These are phyloP conservation scores for Pseudomyrmex gracilis DNA, from an alignment of 1,140 invertebrate species.

Conservation along the genomic window DNA sequence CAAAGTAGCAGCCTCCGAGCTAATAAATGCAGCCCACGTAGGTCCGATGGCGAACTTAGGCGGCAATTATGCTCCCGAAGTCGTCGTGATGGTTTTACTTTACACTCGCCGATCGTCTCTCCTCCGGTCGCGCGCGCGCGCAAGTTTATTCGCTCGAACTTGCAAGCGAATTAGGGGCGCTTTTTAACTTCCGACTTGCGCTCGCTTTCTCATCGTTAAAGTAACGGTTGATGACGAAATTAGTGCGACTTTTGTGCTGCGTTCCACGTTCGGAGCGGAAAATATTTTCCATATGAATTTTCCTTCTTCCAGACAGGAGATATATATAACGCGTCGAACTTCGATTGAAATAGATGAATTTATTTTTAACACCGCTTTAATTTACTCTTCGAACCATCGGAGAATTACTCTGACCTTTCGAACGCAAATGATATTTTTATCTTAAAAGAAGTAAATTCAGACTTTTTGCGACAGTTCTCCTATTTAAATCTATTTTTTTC, in stretches of 20 bases:
- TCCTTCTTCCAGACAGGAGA: not conserved
- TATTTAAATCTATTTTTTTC: too few species aligned
- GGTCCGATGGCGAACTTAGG: not conserved
- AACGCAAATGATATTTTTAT: not conserved
- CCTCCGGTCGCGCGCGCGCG: not conserved
- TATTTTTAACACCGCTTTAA: conserved; percentile 28
- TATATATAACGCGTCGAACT: too few species aligned
- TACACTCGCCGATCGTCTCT: conserved; percentile 24
- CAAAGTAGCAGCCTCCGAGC: conserved; percentile 25
- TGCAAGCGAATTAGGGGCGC: not conserved
- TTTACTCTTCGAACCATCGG: not conserved
- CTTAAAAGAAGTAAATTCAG: too few species aligned
- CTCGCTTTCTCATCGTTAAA: not conserved
- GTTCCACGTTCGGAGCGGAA: not conserved
- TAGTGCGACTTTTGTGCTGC: not conserved
- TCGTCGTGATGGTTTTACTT: conserved; percentile 30
- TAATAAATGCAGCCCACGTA: conserved; percentile 49
- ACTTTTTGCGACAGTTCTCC: too few species aligned
- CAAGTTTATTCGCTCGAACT: conserved; percentile 16
- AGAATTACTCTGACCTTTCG: not conserved
- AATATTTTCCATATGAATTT: conserved; percentile 33
- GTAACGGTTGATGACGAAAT: conserved; percentile 26
- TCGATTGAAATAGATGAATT: conserved; percentile 41
- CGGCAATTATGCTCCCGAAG: conserved; percentile 53
- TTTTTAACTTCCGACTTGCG: not conserved